A percentile compares a stretch with the other conserved stretches of the same genome.
Conservation (phyloP, 1,140 invertebrate genomes). For the Cherax destructor region DNA sequence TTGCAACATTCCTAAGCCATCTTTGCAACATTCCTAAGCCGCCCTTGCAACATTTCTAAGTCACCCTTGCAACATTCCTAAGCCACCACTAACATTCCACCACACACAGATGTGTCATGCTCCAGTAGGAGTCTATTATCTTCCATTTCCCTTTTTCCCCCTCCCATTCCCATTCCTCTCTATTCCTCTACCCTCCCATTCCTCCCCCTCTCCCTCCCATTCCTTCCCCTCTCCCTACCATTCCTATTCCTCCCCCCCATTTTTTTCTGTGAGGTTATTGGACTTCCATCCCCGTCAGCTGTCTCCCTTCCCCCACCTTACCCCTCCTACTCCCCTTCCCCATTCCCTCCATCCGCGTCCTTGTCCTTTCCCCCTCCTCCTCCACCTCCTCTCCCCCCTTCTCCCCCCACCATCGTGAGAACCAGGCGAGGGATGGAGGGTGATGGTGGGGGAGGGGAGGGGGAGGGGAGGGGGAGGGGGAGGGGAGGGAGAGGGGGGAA, state of each 20-base stretch:
- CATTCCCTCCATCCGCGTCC: neutral
- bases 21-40: too few species aligned
- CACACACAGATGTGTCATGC: too few species aligned
- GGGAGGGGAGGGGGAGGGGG: too few species aligned
- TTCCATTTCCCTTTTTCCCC: neutral
- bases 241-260: neutral
- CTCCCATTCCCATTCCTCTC: neutral
- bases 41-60: too few species aligned
- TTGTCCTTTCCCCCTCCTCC: neutral
- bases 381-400: neutral
- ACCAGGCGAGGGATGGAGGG: too few species aligned
- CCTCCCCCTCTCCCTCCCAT: neutral
- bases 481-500: too few species aligned
- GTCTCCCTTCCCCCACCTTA: neutral
- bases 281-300: too few species aligned
- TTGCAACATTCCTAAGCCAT: too few species aligned
- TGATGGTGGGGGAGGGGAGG: too few species aligned
- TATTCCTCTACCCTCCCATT: neutral
- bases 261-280: too few species aligned
- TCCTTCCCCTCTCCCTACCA: neutral
- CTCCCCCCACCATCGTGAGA: neutral
- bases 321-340: neutral
- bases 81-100: too few species aligned
- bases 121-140: neutral
- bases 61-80: too few species aligned